phyloP scores from a whole-genome alignment of 2,888 invertebrate genomes.

The Acleris laterana region DNA sequence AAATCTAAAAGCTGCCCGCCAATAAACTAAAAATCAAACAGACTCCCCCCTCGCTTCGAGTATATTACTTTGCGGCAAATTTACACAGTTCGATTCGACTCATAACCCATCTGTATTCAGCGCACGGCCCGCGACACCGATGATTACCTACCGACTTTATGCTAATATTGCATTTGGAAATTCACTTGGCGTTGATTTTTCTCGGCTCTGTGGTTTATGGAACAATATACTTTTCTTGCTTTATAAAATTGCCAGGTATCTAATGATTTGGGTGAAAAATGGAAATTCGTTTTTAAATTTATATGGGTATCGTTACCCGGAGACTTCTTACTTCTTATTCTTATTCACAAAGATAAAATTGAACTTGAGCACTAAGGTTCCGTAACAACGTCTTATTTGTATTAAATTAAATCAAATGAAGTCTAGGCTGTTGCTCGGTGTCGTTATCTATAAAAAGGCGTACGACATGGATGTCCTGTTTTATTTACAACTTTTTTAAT shows the following conservation, averaged over 20 bases:
- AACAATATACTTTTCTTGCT: slow-evolving; percentile 3
- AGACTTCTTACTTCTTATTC: too few species aligned
- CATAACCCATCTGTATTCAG: slow-evolving; percentile 61
- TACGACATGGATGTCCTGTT: too few species aligned
- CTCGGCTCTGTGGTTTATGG: slow-evolving; percentile 43
- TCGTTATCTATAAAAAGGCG: too few species aligned
- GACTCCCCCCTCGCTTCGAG: slow-evolving; percentile 19
- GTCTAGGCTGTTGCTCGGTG: too few species aligned
- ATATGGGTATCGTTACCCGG: too few species aligned
- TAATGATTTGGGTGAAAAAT: too few species aligned
- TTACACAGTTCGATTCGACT: slow-evolving; percentile 37
- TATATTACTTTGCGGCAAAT: slow-evolving; percentile 35
- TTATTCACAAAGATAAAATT: too few species aligned
- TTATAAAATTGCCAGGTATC: neutral
- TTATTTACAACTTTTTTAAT: too few species aligned
- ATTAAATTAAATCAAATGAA: too few species aligned
- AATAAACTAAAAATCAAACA: slow-evolving; percentile 19
- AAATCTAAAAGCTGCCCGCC: neutral
- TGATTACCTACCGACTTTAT: slow-evolving; percentile 76
- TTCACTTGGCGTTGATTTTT: slow-evolving; percentile 73
- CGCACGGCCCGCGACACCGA: slow-evolving; percentile 59
- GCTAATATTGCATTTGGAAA: slow-evolving; percentile 69
- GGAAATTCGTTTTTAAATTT: too few species aligned
- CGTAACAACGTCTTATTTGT: too few species aligned
- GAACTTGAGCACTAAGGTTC: too few species aligned